These are phyloP conservation scores for Indicator maculatus DNA, from an alignment of 2,113 vertebrate species.

Conservation along the genomic window DNA sequence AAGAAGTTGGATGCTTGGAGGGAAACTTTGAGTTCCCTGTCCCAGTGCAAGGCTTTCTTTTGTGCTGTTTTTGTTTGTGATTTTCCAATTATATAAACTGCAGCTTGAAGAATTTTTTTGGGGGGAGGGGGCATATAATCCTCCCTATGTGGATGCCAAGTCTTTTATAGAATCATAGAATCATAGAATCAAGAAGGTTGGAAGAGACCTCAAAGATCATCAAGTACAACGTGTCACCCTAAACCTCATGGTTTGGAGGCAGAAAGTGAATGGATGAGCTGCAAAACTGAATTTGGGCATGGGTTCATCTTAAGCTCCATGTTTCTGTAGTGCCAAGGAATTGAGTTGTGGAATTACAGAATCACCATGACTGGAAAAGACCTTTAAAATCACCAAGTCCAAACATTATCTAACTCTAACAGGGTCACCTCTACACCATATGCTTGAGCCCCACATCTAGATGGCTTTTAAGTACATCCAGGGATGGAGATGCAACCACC, in stretches of 20 bases:
- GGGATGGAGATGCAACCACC: too few species aligned
- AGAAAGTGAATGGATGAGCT: not conserved
- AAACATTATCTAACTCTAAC: too few species aligned
- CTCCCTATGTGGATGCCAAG: accelerated
- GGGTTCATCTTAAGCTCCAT: not conserved
- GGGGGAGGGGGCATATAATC: too few species aligned
- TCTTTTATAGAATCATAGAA: too few species aligned
- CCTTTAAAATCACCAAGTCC: too few species aligned
- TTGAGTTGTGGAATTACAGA: not conserved
- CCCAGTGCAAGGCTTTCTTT: not conserved
- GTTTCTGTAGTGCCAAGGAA: not conserved
- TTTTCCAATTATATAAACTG: not conserved
- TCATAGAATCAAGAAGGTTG: too few species aligned
- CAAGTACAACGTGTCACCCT: too few species aligned
- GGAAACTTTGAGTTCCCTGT: not conserved
- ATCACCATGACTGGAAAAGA: too few species aligned
- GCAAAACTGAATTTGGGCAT: not conserved
- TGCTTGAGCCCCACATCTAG: too few species aligned
- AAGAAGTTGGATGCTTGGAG: not conserved
- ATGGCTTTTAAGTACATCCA: too few species aligned
- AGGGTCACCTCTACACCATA: too few species aligned
- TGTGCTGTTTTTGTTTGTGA: not conserved
- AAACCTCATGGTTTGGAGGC: not conserved
- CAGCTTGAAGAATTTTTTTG: not conserved
- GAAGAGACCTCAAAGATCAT: too few species aligned